phyloP scores from a whole-genome alignment of 2,888 invertebrate genomes.

The Lampropteryx suffumata region DNA sequence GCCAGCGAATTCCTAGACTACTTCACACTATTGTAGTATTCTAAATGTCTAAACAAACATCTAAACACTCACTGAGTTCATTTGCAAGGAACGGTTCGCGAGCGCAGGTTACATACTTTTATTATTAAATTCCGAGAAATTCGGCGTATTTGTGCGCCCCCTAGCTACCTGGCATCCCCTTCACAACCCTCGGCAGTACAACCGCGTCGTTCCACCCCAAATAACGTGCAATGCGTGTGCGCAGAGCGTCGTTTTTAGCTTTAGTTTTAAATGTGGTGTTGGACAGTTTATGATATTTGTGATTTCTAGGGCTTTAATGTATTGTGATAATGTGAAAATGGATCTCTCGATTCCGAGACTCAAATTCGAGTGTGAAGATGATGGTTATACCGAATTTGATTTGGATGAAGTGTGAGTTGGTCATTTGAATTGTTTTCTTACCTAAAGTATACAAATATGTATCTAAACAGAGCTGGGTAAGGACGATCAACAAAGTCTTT shows the following conservation, averaged over 20 bases:
- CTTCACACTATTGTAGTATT: conserved; percentile 42
- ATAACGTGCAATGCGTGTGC: conserved; percentile 65
- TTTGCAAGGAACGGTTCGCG: conserved; percentile 42
- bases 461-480: too few relatives aligned
- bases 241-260: conserved; percentile 42
- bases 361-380: conserved; percentile 61
- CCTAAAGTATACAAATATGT: too few relatives aligned
- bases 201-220: conserved; percentile 55
- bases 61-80: conserved; percentile 30
- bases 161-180: conserved; percentile 64
- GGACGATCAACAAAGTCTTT: too few relatives aligned
- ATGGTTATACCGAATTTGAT: conserved; percentile 56
- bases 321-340: conserved; percentile 52
- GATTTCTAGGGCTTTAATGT: conserved; percentile 21
- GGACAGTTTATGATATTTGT: conserved; percentile 17
- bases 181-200: conserved; percentile 34
- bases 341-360: conserved; percentile 69
- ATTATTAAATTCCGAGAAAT: conserved; percentile 60
- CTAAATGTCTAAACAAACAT: conserved; percentile 49
- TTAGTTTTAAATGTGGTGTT: conserved; percentile 18
- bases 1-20: conserved; percentile 24
- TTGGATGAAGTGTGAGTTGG: conserved; percentile 44
- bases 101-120: conserved; percentile 47
- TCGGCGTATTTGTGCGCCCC: conserved; percentile 55
- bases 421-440: neutral